Percentiles rank a stretch among this genome's conserved stretches.
Evolutionary conservation across 1,140 invertebrate genomes (phyloP).

Genomic region (Sitophilus oryzae): DNA sequence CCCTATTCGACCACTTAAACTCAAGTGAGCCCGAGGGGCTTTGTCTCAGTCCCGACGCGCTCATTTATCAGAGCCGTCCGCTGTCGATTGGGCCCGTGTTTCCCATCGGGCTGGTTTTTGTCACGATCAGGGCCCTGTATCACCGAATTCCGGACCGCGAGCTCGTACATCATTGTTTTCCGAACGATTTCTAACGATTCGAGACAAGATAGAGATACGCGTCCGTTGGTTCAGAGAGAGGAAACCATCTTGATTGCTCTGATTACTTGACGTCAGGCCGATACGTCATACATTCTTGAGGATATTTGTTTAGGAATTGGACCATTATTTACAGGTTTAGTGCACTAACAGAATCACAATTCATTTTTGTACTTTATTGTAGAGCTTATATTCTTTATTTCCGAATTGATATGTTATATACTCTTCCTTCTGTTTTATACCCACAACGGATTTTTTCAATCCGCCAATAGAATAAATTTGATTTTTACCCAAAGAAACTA

Average conservation of each 20-base stretch:
- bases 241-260: neutral
- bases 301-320: too few relatives aligned
- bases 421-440: too few relatives aligned
- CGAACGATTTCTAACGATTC: slow-evolving; percentile 22
- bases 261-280: neutral
- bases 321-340: too few relatives aligned
- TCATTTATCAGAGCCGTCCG: slow-evolving; percentile 19
- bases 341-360: too few relatives aligned
- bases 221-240: neutral
- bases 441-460: too few relatives aligned
- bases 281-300: too few relatives aligned
- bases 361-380: too few relatives aligned
- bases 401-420: too few relatives aligned
- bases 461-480: too few relatives aligned
- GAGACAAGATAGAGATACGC: slow-evolving; percentile 17
- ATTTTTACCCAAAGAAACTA: too few relatives aligned
- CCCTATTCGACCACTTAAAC: slow-evolving; percentile 2
- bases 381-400: too few relatives aligned
- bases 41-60: slow-evolving; percentile 8
- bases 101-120: slow-evolving; percentile 23
- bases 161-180: slow-evolving; percentile 24
- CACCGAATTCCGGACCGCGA: slow-evolving; percentile 22
- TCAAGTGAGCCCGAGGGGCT: slow-evolving; percentile 11
- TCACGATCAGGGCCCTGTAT: slow-evolving; percentile 22
- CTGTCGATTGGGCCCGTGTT: slow-evolving; percentile 12